Conservation (phyloP, 2,888 invertebrate genomes). For the Suillia variegata region DNA sequence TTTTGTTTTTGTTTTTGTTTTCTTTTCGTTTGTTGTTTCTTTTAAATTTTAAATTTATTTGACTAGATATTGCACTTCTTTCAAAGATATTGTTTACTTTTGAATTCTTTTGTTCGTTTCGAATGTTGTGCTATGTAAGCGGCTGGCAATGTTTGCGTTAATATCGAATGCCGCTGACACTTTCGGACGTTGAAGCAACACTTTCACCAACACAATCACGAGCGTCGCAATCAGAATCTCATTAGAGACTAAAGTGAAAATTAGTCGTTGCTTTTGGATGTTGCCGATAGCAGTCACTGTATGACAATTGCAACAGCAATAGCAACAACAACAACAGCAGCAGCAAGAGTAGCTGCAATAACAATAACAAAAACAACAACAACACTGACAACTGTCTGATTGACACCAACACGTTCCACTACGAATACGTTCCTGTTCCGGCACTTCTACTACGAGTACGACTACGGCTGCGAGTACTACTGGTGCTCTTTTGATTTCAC, state of each 20-base stretch:
- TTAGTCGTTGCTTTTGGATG: neutral
- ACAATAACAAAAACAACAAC: slow-evolving; percentile 16
- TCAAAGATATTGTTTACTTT: too few relatives aligned
- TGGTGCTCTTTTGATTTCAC: slow-evolving; percentile 19
- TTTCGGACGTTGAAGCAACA: neutral
- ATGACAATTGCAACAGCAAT: too few relatives aligned
- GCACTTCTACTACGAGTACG: slow-evolving; percentile 1
- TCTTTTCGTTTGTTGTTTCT: too few relatives aligned
- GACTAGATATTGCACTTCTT: too few relatives aligned
- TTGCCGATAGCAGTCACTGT: too few relatives aligned
- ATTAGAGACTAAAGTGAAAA: slow-evolving; percentile 30
- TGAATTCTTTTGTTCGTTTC: too few relatives aligned
- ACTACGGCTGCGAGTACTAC: neutral
- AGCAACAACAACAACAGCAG: too few relatives aligned
- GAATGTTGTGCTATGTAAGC: too few relatives aligned
- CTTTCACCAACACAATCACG: neutral
- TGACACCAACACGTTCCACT: slow-evolving; percentile 4
- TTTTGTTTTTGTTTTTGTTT: too few relatives aligned
- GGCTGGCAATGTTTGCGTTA: too few relatives aligned
- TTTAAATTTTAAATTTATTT: too few relatives aligned
- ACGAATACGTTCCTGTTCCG: slow-evolving; percentile 2
- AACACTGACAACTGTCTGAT: slow-evolving; percentile 8
- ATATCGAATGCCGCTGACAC: too few relatives aligned
- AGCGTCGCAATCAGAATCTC: slow-evolving; percentile 27
- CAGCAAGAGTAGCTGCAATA: slow-evolving; percentile 29